Conservation (phyloP, 2,113 vertebrate species). For the Pachypanchax playfairii region DNA sequence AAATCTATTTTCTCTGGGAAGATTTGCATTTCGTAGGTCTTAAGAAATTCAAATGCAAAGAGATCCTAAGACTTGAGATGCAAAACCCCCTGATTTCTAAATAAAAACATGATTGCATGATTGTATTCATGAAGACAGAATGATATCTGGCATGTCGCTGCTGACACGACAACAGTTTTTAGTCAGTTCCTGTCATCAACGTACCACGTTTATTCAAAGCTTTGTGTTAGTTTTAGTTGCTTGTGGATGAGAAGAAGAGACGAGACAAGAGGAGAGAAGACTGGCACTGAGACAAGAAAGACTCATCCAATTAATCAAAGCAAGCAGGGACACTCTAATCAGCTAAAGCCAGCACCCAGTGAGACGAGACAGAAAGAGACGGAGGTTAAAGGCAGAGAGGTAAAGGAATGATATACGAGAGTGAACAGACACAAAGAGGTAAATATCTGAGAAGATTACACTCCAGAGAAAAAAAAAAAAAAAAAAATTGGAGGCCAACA, state of each 20-base stretch:
- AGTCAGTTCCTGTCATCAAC: conserved; percentile 22
- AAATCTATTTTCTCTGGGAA: too few relatives aligned
- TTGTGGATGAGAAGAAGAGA: conserved; percentile 9
- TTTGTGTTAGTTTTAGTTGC: conserved; percentile 36
- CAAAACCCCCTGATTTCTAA: too few relatives aligned
- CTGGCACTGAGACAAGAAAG: conserved; percentile 58
- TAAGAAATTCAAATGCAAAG: too few relatives aligned
- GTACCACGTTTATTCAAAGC: conserved; percentile 24
- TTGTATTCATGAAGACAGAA: too few relatives aligned
- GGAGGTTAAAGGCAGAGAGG: conserved; percentile 35
- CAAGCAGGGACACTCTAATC: conserved; percentile 65
- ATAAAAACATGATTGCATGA: too few relatives aligned
- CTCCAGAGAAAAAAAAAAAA: background rate
- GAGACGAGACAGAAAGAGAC: conserved; percentile 15
- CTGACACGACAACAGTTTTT: conserved; percentile 29
- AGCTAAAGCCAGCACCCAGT: conserved; percentile 41
- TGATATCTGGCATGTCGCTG: background rate
- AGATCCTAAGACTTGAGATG: too few relatives aligned
- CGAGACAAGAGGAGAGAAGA: conserved; percentile 11
- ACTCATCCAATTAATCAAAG: conserved; percentile 71
- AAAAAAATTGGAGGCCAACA: background rate
- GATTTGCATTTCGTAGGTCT: too few relatives aligned
- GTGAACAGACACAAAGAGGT: conserved; percentile 6
- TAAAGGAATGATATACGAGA: conserved; percentile 26
- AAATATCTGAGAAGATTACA: background rate